Conservation (phyloP, 2,888 invertebrate genomes). For the Drosophila kambysellisi region DNA sequence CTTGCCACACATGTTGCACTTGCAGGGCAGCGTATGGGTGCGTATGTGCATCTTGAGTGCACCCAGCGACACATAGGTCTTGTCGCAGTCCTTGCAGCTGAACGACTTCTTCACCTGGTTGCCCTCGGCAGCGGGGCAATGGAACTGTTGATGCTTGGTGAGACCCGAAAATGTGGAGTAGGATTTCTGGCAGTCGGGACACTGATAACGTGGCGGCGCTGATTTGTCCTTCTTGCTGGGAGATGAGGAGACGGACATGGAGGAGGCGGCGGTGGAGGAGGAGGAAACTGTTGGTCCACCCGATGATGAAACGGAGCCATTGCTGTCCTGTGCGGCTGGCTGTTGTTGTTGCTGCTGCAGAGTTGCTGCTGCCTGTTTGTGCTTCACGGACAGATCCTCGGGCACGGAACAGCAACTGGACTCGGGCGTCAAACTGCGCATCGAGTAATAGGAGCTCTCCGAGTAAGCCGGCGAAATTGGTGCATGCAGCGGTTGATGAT, state of each 20-base stretch:
- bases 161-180: slow-evolving; percentile 98
- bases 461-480: slow-evolving; percentile 85
- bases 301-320: slow-evolving; percentile 12
- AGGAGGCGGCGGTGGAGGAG: slow-evolving; percentile 1
- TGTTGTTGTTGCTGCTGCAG: slow-evolving; percentile 11
- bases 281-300: not conserved
- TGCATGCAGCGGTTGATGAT: slow-evolving; percentile 71
- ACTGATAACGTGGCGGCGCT: slow-evolving; percentile 92
- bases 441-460: slow-evolving; percentile 84
- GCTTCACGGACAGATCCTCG: slow-evolving; percentile 84
- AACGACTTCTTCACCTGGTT: slow-evolving; percentile 95
- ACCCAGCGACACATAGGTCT: slow-evolving; percentile 97
- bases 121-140: slow-evolving; percentile 94
- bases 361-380: slow-evolving; percentile 53
- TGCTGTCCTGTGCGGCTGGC: slow-evolving; percentile 15
- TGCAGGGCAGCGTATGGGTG: slow-evolving; percentile 98
- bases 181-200: slow-evolving; percentile 96
- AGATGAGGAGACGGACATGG: slow-evolving; percentile 46
- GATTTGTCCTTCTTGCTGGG: slow-evolving; percentile 84
- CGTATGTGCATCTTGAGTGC: slow-evolving; percentile 99
- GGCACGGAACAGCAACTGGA: slow-evolving; percentile 83
- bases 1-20: slow-evolving; percentile 98
- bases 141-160: slow-evolving; percentile 98
- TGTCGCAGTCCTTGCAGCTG: slow-evolving; percentile 98
- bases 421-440: slow-evolving; percentile 84